Evolutionary conservation across 2,888 invertebrate genomes (phyloP).

Genomic region (Keiferia lycopersicella): DNA sequence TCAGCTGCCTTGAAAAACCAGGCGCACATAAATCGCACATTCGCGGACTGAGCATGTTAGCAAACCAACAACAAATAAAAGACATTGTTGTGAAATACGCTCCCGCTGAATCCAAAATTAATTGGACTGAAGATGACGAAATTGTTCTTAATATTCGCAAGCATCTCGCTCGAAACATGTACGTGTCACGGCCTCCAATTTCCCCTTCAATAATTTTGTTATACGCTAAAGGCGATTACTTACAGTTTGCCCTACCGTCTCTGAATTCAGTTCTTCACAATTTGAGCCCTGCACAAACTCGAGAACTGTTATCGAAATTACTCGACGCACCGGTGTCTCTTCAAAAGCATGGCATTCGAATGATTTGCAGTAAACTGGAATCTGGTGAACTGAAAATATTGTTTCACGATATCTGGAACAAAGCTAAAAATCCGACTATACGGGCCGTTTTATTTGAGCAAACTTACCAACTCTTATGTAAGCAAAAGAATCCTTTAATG

Average conservation of each 20-base stretch:
- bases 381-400: conserved; percentile 44
- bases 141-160: conserved; percentile 48
- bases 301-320: conserved; percentile 44
- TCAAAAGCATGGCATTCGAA: conserved; percentile 54
- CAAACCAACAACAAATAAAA: conserved; percentile 44
- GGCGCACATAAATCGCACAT: conserved; percentile 49
- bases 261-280: conserved; percentile 54
- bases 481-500: conserved; percentile 39
- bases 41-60: conserved; percentile 52
- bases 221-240: conserved; percentile 65
- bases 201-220: conserved; percentile 48
- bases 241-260: conserved; percentile 60
- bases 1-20: conserved; percentile 41
- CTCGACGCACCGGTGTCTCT: conserved; percentile 52
- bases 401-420: conserved; percentile 49
- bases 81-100: conserved; percentile 52
- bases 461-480: conserved; percentile 44
- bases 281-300: conserved; percentile 43
- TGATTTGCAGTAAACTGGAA: conserved; percentile 46
- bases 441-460: conserved; percentile 48
- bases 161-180: conserved; percentile 56
- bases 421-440: conserved; percentile 50
- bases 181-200: conserved; percentile 55
- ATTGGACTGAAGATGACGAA: conserved; percentile 51
- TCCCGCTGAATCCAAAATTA: conserved; percentile 54